These are phyloP conservation scores for Campoplex nolae DNA, from an alignment of 2,888 invertebrate species.

Conservation along the genomic window DNA sequence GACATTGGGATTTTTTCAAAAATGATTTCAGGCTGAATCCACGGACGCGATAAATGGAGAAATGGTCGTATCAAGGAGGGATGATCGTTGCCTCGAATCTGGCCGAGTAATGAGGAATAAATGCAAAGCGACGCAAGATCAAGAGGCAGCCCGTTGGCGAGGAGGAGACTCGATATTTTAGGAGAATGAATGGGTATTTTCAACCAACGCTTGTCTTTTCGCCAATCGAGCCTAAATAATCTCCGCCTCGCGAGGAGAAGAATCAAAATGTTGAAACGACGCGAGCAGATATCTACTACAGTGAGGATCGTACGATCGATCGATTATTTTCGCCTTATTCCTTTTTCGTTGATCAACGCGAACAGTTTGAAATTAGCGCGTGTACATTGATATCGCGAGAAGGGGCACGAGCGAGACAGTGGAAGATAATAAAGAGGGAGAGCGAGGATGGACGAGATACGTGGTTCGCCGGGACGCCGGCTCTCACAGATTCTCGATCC, in stretches of 20 bases:
- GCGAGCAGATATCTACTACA: too few relatives aligned
- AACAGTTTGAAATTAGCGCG: too few relatives aligned
- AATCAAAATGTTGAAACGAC: background rate
- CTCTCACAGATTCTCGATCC: constrained; percentile 94
- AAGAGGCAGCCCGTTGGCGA: constrained; percentile 30
- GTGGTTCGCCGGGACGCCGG: constrained; percentile 87
- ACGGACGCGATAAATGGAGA: constrained; percentile 28
- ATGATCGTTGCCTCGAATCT: constrained; percentile 26
- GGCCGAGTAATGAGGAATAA: constrained; percentile 39
- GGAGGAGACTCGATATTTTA: constrained; percentile 50
- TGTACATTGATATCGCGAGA: background rate
- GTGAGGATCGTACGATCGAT: too few relatives aligned
- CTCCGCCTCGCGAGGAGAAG: background rate
- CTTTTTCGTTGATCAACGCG: too few relatives aligned
- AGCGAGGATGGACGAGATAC: constrained; percentile 81
- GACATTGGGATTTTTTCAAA: background rate
- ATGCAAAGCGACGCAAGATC: constrained; percentile 16
- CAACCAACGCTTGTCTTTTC: background rate
- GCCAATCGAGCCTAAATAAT: background rate
- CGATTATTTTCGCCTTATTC: too few relatives aligned
- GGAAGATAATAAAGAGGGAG: background rate
- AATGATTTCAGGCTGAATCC: constrained; percentile 54
- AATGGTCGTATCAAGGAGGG: constrained; percentile 33
- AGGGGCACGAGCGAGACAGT: background rate
- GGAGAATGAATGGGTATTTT: background rate